These are phyloP conservation scores for Drepana falcataria DNA, from an alignment of 2,888 invertebrate species.

Conservation along the genomic window DNA sequence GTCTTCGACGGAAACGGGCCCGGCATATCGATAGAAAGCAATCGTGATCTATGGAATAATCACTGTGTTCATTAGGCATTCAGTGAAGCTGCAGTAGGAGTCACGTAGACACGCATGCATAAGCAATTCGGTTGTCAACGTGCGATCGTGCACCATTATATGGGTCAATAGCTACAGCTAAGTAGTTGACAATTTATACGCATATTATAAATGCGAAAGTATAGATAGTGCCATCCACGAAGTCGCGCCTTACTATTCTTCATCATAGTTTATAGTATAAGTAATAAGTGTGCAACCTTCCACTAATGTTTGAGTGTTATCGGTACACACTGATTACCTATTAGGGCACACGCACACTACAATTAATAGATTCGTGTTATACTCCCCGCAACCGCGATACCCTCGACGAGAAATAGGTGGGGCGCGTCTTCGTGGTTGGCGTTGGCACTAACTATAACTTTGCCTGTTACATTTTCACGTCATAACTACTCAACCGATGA, in stretches of 20 bases:
- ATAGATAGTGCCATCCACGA: too few species aligned
- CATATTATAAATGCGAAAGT: too few species aligned
- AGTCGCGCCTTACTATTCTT: not conserved
- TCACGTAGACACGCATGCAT: conserved; percentile 69
- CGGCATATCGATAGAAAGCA: conserved; percentile 19
- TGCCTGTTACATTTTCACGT: too few species aligned
- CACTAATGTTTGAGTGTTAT: too few species aligned
- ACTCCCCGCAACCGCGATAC: too few species aligned
- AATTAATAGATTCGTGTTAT: too few species aligned
- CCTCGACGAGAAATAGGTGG: too few species aligned
- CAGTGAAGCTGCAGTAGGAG: conserved; percentile 52
- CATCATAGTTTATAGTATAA: too few species aligned
- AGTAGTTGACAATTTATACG: conserved; percentile 16
- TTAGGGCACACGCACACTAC: too few species aligned
- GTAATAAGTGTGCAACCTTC: too few species aligned
- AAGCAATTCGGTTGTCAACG: conserved; percentile 57
- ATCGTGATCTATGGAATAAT: conserved; percentile 30
- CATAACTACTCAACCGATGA: too few species aligned
- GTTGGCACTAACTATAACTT: conserved; percentile 6
- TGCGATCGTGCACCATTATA: conserved; percentile 60
- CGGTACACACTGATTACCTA: too few species aligned
- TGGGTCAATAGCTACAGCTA: conserved; percentile 59
- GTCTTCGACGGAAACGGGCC: conserved; percentile 9
- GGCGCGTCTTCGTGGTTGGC: not conserved
- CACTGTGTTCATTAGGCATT: conserved; percentile 47